Evolutionary conservation across 2,797 vertebrate species (phyloP).

Genomic region (Corythornis leucogaster): DNA sequence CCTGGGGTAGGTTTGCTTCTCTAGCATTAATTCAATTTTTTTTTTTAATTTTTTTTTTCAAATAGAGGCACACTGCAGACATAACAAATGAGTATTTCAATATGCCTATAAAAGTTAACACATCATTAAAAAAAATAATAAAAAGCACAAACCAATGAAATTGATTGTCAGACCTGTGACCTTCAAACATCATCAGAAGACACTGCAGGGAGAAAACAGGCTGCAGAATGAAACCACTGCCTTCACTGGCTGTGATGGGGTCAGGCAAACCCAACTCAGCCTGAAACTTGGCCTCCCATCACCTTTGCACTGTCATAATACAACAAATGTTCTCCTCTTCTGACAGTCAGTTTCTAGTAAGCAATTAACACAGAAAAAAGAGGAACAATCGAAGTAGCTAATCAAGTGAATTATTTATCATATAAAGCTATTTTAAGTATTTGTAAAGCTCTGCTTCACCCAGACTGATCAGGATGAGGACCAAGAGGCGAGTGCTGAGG

Average conservation of each 20-base stretch:
- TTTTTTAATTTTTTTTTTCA: neutral
- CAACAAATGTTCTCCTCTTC: neutral
- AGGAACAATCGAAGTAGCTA: neutral
- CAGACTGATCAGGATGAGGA: neutral
- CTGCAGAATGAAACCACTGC: neutral
- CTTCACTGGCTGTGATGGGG: neutral
- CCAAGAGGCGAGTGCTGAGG: too few species aligned
- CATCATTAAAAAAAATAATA: conserved; percentile 31
- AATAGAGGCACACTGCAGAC: neutral
- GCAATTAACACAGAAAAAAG: neutral
- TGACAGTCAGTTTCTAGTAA: neutral
- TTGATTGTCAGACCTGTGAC: conserved; percentile 7
- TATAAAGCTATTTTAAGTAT: neutral
- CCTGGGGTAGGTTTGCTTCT: conserved; percentile 18
- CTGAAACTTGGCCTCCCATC: neutral
- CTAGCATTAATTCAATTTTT: neutral
- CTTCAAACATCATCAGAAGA: conserved; percentile 42
- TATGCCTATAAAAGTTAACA: conserved; percentile 19
- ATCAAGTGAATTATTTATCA: neutral
- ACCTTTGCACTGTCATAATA: neutral
- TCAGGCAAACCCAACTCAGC: neutral
- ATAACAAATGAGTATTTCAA: conserved; percentile 23
- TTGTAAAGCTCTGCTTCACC: neutral
- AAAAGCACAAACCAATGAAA: conserved; percentile 33
- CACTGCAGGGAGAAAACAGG: neutral